Base-by-base conservation (phyloP, 2,797 vertebrate species). In the Lithobates pipiens region DNA sequence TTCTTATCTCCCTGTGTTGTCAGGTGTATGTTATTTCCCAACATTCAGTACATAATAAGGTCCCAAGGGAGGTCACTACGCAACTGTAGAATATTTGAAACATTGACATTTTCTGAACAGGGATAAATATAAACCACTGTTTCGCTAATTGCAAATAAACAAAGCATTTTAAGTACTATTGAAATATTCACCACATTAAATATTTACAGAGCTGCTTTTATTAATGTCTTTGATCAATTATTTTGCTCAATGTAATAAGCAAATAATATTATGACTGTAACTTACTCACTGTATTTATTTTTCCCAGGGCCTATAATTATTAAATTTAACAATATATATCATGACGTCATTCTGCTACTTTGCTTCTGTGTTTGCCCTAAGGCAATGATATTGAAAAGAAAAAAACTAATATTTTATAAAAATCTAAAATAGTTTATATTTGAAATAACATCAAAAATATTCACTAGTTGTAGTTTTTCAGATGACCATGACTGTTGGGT, bases 21-120 rank as follows among this genome's bases (percentile, higher is more conserved):
- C 68, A 84, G 76, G 67, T 84, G 75, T 78, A 72, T 23, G 27
- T 44, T 34, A 72, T n/a, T 71, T 77, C 32, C 65, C 18, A 72
- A 65, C 10, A 71, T 72, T 57, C 32, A 78, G 68, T 39, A 77
- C 32, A 84, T 84, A 84, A 84, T 84, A 29, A 84, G 50, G 46
- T 78, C 76, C 67, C 83, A 63, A 13, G 68, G 39, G 75, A 72
- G 16, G 18, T 63, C 16, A 76, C 18, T 72, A 68, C 68, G n/a
- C 50, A 78, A 78, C 57, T 70, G n/a, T 46, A 63, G 29, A 39
- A 21, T 39, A 71, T 44, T 39, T 84, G 50, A 72, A 84, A 71
- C 23, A 50, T 21, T 71, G 44, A 77, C 29, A 78, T 72, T 78
- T 71, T 83, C 54, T 70, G 23, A 57, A n/a, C 70, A 39, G 57